phyloP scores from a whole-genome alignment of 2,113 vertebrate genomes.

The Embiotoca jacksoni region DNA sequence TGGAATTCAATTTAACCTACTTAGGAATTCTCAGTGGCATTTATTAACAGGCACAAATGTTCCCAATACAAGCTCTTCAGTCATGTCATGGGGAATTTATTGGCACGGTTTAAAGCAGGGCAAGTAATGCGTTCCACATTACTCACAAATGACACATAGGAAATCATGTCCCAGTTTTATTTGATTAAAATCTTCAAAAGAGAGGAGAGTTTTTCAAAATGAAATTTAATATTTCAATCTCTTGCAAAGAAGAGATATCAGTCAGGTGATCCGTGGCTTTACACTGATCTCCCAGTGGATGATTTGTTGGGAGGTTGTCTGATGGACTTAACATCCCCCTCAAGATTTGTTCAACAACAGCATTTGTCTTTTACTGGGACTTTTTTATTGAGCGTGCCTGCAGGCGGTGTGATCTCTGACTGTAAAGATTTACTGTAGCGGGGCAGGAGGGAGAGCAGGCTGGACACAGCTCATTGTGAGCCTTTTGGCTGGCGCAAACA shows the following conservation, averaged over 20 bases:
- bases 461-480: conserved; percentile 11
- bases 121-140: conserved; percentile 47
- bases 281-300: conserved; percentile 8
- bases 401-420: conserved; percentile 49
- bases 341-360: conserved; percentile 45
- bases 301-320: conserved; percentile 34
- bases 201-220: conserved; percentile 19
- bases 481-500: background rate
- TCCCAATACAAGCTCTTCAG: conserved; percentile 15
- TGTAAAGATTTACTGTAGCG: conserved; percentile 51
- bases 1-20: conserved; percentile 29
- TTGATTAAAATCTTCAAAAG: conserved; percentile 45
- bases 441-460: background rate
- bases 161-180: conserved; percentile 20
- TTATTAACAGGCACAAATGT: conserved; percentile 13
- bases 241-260: background rate
- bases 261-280: conserved; percentile 26
- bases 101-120: conserved; percentile 23
- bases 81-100: conserved; percentile 42
- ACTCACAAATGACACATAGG: conserved; percentile 9
- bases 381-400: conserved; percentile 52
- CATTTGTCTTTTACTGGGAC: conserved; percentile 50
- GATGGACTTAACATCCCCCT: conserved; percentile 25
- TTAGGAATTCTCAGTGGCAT: conserved; percentile 33
- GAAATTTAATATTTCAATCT: conserved; percentile 13